Evolutionary conservation across 2,113 vertebrate genomes (phyloP).

Genomic region (Ornithorhynchus anatinus): DNA sequence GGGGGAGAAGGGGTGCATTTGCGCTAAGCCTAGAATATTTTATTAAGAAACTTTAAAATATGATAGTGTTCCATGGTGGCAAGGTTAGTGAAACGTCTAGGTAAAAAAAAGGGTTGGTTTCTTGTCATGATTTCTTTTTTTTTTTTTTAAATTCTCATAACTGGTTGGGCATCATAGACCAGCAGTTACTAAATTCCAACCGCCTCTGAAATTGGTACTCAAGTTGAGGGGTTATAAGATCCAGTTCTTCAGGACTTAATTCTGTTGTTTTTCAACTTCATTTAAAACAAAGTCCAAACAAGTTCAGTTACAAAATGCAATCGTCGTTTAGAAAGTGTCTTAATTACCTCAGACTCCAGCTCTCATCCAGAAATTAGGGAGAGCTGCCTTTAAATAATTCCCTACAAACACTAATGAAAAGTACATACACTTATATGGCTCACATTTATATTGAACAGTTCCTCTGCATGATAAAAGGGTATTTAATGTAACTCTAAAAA

Average conservation of each 20-base stretch:
- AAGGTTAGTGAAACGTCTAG: too few relatives aligned
- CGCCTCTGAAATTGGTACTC: too few relatives aligned
- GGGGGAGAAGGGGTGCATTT: too few relatives aligned
- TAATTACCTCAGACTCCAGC: slow-evolving; percentile 19
- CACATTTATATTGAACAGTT: slow-evolving; percentile 51
- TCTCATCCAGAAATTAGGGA: slow-evolving; percentile 35
- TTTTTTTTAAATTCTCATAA: too few relatives aligned
- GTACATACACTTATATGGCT: slow-evolving; percentile 54
- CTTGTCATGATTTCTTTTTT: slow-evolving; percentile 15
- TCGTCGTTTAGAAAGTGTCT: slow-evolving; percentile 32
- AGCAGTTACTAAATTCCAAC: too few relatives aligned
- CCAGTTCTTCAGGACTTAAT: slow-evolving; percentile 6
- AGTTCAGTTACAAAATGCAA: slow-evolving; percentile 24
- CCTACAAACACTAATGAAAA: slow-evolving; percentile 41
- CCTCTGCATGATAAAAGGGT: slow-evolving; percentile 23
- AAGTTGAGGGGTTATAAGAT: neutral
- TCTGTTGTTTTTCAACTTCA: too few relatives aligned
- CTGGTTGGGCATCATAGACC: too few relatives aligned
- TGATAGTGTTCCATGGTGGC: too few relatives aligned
- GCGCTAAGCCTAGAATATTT: too few relatives aligned
- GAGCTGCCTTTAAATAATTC: slow-evolving; percentile 42
- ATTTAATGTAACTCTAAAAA: slow-evolving; percentile 30
- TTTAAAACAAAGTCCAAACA: too few relatives aligned
- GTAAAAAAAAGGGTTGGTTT: too few relatives aligned
- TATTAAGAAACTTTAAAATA: too few relatives aligned